Conservation (phyloP, 2,888 invertebrate species). For the Plagodis dolabraria region DNA sequence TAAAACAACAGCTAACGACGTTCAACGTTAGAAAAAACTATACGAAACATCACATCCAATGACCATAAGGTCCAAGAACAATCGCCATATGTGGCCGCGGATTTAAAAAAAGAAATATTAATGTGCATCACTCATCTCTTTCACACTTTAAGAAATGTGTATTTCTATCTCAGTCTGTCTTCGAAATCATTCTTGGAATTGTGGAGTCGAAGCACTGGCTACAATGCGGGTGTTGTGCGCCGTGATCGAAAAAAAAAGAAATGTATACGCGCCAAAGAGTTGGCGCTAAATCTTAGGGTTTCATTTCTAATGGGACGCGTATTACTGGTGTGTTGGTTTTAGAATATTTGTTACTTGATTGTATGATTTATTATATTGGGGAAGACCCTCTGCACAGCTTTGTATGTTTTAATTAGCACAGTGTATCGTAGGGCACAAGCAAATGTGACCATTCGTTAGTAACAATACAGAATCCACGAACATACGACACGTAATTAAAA, state of each 20-base stretch:
- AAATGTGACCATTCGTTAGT: too few relatives aligned
- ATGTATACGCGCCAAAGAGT: slow-evolving; percentile 52
- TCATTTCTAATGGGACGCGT: slow-evolving; percentile 33
- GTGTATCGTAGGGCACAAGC: too few relatives aligned
- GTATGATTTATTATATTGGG: too few relatives aligned
- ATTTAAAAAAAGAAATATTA: slow-evolving; percentile 79
- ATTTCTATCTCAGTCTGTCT: slow-evolving; percentile 51
- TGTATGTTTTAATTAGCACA: too few relatives aligned
- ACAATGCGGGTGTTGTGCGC: slow-evolving; percentile 83
- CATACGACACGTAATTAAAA: too few relatives aligned
- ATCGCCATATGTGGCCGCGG: slow-evolving; percentile 83
- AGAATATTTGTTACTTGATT: too few relatives aligned
- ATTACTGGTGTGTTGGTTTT: too few relatives aligned
- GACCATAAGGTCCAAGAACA: slow-evolving; percentile 83
- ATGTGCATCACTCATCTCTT: slow-evolving; percentile 57
- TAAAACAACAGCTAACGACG: slow-evolving; percentile 65
- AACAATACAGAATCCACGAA: too few relatives aligned
- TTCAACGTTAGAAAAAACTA: slow-evolving; percentile 27
- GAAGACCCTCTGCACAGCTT: too few relatives aligned
- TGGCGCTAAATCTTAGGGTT: slow-evolving; percentile 62
- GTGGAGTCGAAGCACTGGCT: slow-evolving; percentile 64
- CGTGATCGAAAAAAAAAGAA: slow-evolving; percentile 67
- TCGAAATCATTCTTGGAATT: slow-evolving; percentile 83
- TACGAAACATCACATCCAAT: slow-evolving; percentile 49
- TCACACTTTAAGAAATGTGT: slow-evolving; percentile 34